phyloP scores from a whole-genome alignment of 2,113 vertebrate genomes.

The Spilogale gracilis region DNA sequence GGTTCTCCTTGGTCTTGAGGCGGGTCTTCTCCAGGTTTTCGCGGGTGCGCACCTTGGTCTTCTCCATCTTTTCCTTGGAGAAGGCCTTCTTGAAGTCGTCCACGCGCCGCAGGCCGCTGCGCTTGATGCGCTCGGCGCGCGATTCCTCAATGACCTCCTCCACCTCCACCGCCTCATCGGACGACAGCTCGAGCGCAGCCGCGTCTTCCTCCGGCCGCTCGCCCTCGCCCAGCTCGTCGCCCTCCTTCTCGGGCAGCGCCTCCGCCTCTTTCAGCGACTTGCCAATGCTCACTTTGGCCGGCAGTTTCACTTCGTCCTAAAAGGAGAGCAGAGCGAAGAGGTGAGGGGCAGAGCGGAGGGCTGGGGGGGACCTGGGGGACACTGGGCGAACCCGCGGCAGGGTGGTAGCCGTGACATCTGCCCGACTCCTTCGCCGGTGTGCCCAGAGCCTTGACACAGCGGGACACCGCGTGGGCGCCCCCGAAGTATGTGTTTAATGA shows the following conservation, averaged over 20 bases:
- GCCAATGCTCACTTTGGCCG: slow-evolving; percentile 93
- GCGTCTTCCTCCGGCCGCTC: slow-evolving; percentile 90
- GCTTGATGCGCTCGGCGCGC: slow-evolving; percentile 95
- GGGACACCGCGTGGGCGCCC: not conserved
- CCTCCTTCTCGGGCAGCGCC: slow-evolving; percentile 88
- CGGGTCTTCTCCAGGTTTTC: slow-evolving; percentile 95
- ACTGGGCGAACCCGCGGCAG: not conserved
- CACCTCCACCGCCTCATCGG: slow-evolving; percentile 96
- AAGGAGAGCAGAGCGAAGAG: slow-evolving; percentile 78
- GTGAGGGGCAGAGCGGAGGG: slow-evolving; percentile 30
- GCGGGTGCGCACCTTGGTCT: slow-evolving; percentile 91
- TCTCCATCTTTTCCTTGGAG: slow-evolving; percentile 98
- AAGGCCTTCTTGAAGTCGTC: slow-evolving; percentile 98
- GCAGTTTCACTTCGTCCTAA: slow-evolving; percentile 95
- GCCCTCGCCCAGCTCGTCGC: slow-evolving; percentile 84
- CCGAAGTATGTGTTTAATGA: not conserved
- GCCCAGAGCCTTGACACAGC: not conserved
- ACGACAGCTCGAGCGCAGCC: slow-evolving; percentile 89
- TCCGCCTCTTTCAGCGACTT: slow-evolving; percentile 91
- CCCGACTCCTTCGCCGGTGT: not conserved
- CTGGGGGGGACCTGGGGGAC: slow-evolving; percentile 1
- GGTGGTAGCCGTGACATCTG: not conserved
- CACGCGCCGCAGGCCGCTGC: slow-evolving; percentile 94
- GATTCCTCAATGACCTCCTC: slow-evolving; percentile 97
- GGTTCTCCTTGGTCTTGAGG: slow-evolving; percentile 95